Evolutionary conservation across 2,888 invertebrate species (phyloP).

Genomic region (Lithophane leautieri): DNA sequence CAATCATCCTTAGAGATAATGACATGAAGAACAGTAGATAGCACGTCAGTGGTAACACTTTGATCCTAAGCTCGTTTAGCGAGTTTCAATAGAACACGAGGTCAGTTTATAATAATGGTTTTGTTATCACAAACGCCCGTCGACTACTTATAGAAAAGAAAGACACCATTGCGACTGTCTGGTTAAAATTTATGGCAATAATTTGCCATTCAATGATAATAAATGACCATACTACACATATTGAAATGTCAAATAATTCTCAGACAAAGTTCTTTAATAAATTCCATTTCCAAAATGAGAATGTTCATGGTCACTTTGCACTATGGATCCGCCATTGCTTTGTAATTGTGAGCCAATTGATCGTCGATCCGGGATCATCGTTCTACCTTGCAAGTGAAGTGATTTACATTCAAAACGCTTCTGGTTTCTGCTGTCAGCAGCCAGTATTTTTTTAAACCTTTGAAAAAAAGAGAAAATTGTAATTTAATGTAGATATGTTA

Average conservation of each 20-base stretch:
- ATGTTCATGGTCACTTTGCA: slow-evolving; percentile 38
- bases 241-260: slow-evolving; percentile 5
- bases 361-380: slow-evolving; percentile 46
- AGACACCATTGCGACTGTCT: not conserved
- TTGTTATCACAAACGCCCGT: no score
- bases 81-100: no score
- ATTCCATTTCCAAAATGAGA: slow-evolving; percentile 35
- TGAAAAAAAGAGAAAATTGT: not conserved
- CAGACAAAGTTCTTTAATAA: not conserved
- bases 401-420: slow-evolving; percentile 36
- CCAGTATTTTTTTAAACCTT: not conserved
- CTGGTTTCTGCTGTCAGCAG: not conserved
- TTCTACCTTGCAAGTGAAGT: slow-evolving; percentile 15
- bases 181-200: no score
- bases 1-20: no score
- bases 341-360: slow-evolving; percentile 1
- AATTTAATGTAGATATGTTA: not conserved
- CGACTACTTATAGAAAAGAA: not conserved
- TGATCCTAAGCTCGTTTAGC: no score
- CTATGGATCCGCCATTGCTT: slow-evolving; percentile 33
- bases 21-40: no score
- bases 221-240: not conserved
- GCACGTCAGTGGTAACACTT: no score
- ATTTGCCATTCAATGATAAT: not conserved
- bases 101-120: no score